Evolutionary conservation across 2,113 vertebrate species (phyloP).

Genomic region (Forbesichthys papilliferus): DNA sequence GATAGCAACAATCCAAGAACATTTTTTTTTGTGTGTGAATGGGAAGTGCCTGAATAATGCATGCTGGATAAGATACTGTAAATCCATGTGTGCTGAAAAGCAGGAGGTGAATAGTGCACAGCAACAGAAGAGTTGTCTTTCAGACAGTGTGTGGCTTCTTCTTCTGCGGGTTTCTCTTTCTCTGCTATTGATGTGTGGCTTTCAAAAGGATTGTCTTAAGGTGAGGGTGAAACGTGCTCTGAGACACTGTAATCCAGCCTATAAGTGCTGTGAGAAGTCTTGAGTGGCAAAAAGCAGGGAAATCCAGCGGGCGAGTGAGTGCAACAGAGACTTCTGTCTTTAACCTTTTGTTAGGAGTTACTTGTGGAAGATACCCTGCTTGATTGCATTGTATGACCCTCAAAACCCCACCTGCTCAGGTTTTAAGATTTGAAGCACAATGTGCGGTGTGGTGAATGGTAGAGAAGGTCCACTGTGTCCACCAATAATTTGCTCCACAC

Average conservation of each 20-base stretch:
- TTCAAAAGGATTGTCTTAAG: conserved; percentile 52
- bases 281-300: neutral
- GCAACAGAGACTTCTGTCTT: conserved; percentile 16
- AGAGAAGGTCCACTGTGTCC: too few relatives aligned
- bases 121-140: conserved; percentile 36
- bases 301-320: conserved; percentile 13
- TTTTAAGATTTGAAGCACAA: too few relatives aligned
- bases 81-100: conserved; percentile 45
- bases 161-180: conserved; percentile 27
- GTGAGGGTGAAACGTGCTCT: conserved; percentile 48
- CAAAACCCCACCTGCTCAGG: too few relatives aligned
- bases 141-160: conserved; percentile 44
- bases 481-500: too few relatives aligned
- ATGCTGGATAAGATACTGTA: conserved; percentile 42
- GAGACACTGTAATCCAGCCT: conserved; percentile 36
- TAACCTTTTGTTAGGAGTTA: conserved; percentile 1
- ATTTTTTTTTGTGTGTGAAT: conserved; percentile 32
- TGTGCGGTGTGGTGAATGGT: too few relatives aligned
- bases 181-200: conserved; percentile 54
- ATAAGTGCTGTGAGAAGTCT: conserved; percentile 18
- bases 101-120: conserved; percentile 53
- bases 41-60: conserved; percentile 50
- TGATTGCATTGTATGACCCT: too few relatives aligned
- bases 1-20: conserved; percentile 19
- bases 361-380: neutral